Percentiles rank a stretch among this genome's conserved stretches.
Evolutionary conservation across 2,888 invertebrate genomes (phyloP).

Genomic region (Cheiracanthium punctorium): DNA sequence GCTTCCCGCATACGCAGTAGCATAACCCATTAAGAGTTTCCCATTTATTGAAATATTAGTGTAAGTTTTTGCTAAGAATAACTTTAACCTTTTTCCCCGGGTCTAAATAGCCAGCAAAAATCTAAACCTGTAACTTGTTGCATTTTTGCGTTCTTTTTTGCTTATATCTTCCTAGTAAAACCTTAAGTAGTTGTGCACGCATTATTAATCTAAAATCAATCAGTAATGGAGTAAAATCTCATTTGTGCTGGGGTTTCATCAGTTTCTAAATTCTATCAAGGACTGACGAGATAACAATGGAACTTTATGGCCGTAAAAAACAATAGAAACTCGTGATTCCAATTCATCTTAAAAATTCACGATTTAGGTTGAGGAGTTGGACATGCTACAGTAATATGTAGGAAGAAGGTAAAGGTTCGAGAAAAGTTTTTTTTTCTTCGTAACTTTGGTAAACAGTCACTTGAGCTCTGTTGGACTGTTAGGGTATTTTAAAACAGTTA

Average conservation of each 20-base stretch:
- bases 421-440: slow-evolving; percentile 15
- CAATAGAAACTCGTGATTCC: slow-evolving; percentile 14
- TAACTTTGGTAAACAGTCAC: slow-evolving; percentile 2
- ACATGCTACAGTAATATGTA: not conserved
- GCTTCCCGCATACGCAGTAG: too few species aligned
- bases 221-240: slow-evolving; percentile 24
- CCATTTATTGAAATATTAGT: too few species aligned
- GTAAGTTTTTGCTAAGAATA: too few species aligned
- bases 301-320: slow-evolving; percentile 20
- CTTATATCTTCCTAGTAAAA: not conserved
- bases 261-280: slow-evolving; percentile 10
- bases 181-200: slow-evolving; percentile 8
- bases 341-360: slow-evolving; percentile 25
- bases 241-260: slow-evolving; percentile 14
- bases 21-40: too few species aligned
- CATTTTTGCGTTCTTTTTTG: not conserved
- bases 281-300: slow-evolving; percentile 16
- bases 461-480: not conserved
- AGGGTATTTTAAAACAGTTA: too few species aligned
- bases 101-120: too few species aligned
- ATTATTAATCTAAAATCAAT: slow-evolving; percentile 31
- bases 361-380: not conserved
- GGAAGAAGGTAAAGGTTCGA: not conserved
- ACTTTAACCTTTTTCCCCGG: too few species aligned
- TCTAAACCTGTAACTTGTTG: not conserved